These are phyloP conservation scores for Stenodera caucasica DNA, from an alignment of 2,888 invertebrate genomes.

Conservation along the genomic window DNA sequence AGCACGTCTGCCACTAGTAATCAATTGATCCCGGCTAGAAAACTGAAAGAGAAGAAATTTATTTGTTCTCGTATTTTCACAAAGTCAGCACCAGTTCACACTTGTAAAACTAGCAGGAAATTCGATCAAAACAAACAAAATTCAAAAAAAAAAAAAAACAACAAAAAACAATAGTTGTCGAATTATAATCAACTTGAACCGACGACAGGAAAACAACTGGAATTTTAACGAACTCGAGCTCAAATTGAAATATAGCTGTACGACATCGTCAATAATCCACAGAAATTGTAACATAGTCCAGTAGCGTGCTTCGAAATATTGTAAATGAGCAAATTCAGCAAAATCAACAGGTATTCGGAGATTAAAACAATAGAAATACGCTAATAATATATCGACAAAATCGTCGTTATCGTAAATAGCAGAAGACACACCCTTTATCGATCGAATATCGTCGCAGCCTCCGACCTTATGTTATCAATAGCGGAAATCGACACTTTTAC, in stretches of 20 bases:
- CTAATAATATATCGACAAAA: not conserved
- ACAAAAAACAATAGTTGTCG: no score
- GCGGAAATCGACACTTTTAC: not conserved
- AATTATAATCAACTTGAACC: no score
- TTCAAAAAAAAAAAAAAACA: no score
- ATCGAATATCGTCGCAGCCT: not conserved
- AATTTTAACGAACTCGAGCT: no score
- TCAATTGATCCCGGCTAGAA: not conserved
- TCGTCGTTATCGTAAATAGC: no score
- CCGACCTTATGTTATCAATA: not conserved
- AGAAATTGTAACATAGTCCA: no score
- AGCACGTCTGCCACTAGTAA: not conserved
- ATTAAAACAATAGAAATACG: not conserved
- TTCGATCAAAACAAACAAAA: not conserved
- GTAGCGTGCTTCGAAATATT: no score
- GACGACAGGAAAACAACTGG: no score
- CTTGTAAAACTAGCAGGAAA: not conserved
- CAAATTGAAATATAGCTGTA: no score
- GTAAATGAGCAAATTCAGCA: no score
- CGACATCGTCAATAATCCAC: no score
- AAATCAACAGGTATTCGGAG: not conserved
- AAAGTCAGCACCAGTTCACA: not conserved
- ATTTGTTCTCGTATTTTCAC: not conserved
- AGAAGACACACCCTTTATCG: not conserved
- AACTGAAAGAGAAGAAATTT: not conserved